Percentiles rank a stretch among this genome's conserved stretches.
Evolutionary conservation across 2,888 invertebrate species (phyloP).

Genomic region (Epiblema foenella): DNA sequence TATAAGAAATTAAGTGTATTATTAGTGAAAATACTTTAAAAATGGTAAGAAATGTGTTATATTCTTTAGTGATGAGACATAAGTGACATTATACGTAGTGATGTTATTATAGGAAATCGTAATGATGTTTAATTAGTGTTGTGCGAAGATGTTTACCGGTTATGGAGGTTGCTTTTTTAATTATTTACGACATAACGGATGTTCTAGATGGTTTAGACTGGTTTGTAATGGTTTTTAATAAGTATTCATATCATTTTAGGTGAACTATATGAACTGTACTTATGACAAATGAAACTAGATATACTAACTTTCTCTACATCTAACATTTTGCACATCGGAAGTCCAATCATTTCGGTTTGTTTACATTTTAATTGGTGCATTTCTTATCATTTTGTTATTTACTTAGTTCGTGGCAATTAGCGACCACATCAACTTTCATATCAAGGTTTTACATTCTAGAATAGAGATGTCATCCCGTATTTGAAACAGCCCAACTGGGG

Average conservation of each 20-base stretch:
- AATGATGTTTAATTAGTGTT: constrained; percentile 35
- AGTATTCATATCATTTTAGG: background rate
- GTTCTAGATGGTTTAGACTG: constrained; percentile 24
- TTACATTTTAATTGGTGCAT: too few species aligned
- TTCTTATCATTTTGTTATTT: too few species aligned
- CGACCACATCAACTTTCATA: too few species aligned
- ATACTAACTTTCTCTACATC: too few species aligned
- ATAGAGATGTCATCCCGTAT: too few species aligned
- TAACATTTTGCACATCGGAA: too few species aligned
- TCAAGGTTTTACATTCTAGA: too few species aligned
- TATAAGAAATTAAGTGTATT: constrained; percentile 53
- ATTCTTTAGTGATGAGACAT: constrained; percentile 47
- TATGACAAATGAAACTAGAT: too few species aligned
- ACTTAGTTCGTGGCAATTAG: too few species aligned
- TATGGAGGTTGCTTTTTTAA: constrained; percentile 36
- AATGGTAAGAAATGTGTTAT: constrained; percentile 47
- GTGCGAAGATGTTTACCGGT: constrained; percentile 20
- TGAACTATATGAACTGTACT: background rate
- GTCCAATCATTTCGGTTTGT: too few species aligned
- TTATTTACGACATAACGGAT: constrained; percentile 36
- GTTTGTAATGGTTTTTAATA: constrained; percentile 21
- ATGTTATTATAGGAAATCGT: background rate
- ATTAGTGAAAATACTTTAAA: constrained; percentile 44
- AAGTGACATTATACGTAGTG: constrained; percentile 31
- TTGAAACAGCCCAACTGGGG: too few species aligned